Base-by-base conservation (phyloP, 2,888 invertebrate genomes). In the Oscheius sp. region DNA sequence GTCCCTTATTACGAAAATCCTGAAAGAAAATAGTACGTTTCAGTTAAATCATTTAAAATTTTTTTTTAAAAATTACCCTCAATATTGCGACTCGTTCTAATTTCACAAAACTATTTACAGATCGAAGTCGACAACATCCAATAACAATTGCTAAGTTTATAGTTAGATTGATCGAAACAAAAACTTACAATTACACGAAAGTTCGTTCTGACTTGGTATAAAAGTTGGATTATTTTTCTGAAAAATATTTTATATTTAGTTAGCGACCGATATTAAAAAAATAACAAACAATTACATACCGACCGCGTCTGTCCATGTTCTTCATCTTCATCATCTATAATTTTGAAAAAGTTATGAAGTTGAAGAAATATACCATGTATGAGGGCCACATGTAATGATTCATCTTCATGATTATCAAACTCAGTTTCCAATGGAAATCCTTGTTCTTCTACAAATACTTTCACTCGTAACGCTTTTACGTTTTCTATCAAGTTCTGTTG, bases 391-490 rank as follows among this genome's bases (percentile, higher is more conserved):
- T 62, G 62, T 8, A 59, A 20, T 12, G 2, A 33, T 4, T 54
- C 54, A 38, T 74, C 74, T 28, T 77, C 75, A 2, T 66, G 9
- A 22, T 70, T 74, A 33, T 72, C 71, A 68, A 72, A 71, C 57
- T 77, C 77, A 33, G 67, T 67, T 12, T 68, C 26, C 28, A 56
- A 61, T 8, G 74, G 70, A 33, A 73, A 70, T 5, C 66, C 68
- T 62, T 77, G 77, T 54, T 75, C 77, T 17, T 68, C 68, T 26
- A 74, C 68, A 44, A 74, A 77, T 5, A 72, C 72, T 33, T 68
- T 4, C 1, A 32, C 30, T 28, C 44, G 54, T 1, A 65, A n/a
- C n/a, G n/a, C n/a, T n/a, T n/a, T n/a, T n/a, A n/a, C n/a, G n/a
- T n/a, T n/a, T n/a, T n/a, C n/a, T n/a, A n/a, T n/a, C n/a, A n/a